A percentile compares a stretch with the other conserved stretches of the same genome.
These are phyloP conservation scores for Lampris incognitus DNA, from an alignment of 2,113 vertebrate genomes.

Conservation along the genomic window DNA sequence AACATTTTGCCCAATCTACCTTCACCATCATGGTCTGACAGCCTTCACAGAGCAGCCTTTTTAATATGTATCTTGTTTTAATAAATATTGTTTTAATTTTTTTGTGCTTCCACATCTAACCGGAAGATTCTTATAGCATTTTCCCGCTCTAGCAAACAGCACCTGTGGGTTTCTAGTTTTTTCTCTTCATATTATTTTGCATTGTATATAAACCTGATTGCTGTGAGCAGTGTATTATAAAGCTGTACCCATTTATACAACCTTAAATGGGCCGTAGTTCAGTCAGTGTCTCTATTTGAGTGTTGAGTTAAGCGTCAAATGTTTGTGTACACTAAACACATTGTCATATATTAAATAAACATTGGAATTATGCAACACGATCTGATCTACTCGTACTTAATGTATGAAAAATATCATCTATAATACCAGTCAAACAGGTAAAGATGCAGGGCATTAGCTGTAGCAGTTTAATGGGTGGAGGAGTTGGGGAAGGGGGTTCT, in stretches of 20 bases:
- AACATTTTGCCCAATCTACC: conserved; percentile 27
- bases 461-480: no score
- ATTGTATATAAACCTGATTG: conserved; percentile 90
- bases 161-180: conserved; percentile 50
- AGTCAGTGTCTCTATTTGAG: conserved; percentile 83
- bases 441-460: no score
- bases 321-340: conserved; percentile 88
- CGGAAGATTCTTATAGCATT: conserved; percentile 45
- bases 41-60: conserved; percentile 57
- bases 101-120: conserved; percentile 77
- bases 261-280: conserved; percentile 81
- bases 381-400: conserved; percentile 9
- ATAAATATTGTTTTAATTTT: conserved; percentile 56
- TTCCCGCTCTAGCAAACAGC: conserved; percentile 65
- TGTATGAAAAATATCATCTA: no score
- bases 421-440: no score
- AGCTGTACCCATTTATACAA: conserved; percentile 75
- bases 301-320: conserved; percentile 84
- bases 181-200: conserved; percentile 69
- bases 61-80: conserved; percentile 50
- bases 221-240: conserved; percentile 84
- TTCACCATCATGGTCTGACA: conserved; percentile 47
- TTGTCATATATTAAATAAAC: conserved; percentile 94
- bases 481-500: no score
- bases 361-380: conserved; percentile 88